Evolutionary conservation across 2,113 vertebrate species (phyloP).

Genomic region (Dipodomys stephensi): DNA sequence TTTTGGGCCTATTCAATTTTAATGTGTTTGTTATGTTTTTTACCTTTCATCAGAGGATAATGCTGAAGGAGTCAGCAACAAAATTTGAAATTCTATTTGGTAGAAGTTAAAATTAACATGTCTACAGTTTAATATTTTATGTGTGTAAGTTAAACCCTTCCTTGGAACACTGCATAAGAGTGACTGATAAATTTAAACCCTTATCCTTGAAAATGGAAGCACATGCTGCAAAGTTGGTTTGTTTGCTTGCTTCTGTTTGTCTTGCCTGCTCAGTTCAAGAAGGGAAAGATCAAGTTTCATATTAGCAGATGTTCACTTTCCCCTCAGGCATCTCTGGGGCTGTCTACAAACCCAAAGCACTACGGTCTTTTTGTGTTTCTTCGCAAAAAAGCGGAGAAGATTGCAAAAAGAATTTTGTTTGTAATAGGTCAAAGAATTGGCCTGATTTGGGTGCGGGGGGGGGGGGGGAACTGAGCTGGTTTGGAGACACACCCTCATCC

Average conservation of each 20-base stretch:
- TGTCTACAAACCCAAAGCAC: background rate
- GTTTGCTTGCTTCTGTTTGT: background rate
- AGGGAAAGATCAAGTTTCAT: background rate
- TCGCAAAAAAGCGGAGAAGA: background rate
- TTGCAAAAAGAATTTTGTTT: background rate
- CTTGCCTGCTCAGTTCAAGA: background rate
- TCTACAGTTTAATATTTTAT: background rate
- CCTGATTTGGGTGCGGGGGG: no score
- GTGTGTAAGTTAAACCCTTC: background rate
- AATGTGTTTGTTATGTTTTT: background rate
- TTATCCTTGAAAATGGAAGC: background rate
- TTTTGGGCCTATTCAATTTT: background rate
- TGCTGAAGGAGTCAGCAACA: background rate
- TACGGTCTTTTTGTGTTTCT: background rate
- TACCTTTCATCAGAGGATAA: constrained; percentile 34
- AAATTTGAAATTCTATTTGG: constrained; percentile 25
- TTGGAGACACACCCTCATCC: background rate
- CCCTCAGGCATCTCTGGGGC: background rate
- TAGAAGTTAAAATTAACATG: background rate
- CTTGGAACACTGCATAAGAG: background rate
- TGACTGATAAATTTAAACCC: background rate
- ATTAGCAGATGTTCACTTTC: no score
- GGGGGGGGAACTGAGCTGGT: accelerated
- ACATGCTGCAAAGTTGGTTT: background rate
- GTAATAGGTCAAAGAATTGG: no score